phyloP scores from a whole-genome alignment of 1,140 invertebrate species.

The Drosophila nannoptera region DNA sequence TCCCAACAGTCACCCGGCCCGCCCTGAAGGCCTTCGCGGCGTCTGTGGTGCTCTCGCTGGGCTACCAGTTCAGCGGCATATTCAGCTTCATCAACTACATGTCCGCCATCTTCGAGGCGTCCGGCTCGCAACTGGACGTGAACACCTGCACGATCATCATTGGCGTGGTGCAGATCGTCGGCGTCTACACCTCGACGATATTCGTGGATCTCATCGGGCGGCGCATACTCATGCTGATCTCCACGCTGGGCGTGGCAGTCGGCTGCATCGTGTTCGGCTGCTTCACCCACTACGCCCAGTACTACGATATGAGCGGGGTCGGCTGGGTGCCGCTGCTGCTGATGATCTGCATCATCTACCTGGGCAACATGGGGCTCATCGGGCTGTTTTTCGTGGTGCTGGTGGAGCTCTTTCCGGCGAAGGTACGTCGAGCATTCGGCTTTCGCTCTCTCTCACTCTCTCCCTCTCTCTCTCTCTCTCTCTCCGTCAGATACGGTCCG shows the following conservation, averaged over 20 bases:
- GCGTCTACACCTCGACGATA: slow-evolving; percentile 64
- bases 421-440: slow-evolving; percentile 42
- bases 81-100: slow-evolving; percentile 82
- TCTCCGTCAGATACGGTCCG: slow-evolving; percentile 53
- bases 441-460: not conserved
- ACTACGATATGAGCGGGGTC: slow-evolving; percentile 41
- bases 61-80: slow-evolving; percentile 80
- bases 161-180: slow-evolving; percentile 79
- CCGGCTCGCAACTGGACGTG: slow-evolving; percentile 82
- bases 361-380: slow-evolving; percentile 65
- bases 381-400: slow-evolving; percentile 69
- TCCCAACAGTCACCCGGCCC: slow-evolving; percentile 49
- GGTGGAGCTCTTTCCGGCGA: slow-evolving; percentile 69
- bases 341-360: slow-evolving; percentile 61
- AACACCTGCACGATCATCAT: slow-evolving; percentile 86
- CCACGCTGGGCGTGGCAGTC: slow-evolving; percentile 63
- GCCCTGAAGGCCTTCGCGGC: slow-evolving; percentile 54
- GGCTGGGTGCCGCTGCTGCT: slow-evolving; percentile 69
- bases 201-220: slow-evolving; percentile 73
- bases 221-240: slow-evolving; percentile 70
- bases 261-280: slow-evolving; percentile 62
- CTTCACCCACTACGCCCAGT: slow-evolving; percentile 53
- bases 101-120: slow-evolving; percentile 84
- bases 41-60: slow-evolving; percentile 47
- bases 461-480: not conserved